Conservation (phyloP, 2,888 invertebrate genomes). For the Cacoxenus indagator region DNA sequence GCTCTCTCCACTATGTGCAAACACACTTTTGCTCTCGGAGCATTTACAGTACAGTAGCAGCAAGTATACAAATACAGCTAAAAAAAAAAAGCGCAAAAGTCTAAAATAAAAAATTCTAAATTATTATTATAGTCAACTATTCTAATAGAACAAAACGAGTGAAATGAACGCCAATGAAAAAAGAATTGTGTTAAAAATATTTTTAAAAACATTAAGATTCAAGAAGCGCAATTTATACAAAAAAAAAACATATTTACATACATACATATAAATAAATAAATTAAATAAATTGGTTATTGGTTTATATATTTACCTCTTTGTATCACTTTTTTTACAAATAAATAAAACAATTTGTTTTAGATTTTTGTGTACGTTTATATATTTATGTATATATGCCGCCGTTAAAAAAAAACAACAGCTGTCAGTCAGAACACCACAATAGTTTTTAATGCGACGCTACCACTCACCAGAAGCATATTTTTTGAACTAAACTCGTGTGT, state of each 20-base stretch:
- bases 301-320: neutral
- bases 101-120: neutral
- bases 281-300: no score
- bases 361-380: slow-evolving; percentile 19
- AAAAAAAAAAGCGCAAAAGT: slow-evolving; percentile 28
- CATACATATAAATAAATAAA: neutral
- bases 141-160: slow-evolving; percentile 12
- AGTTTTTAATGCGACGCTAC: neutral
- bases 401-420: slow-evolving; percentile 42
- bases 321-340: slow-evolving; percentile 7
- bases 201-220: no score
- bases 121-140: slow-evolving; percentile 15
- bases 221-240: neutral
- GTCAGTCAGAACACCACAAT: slow-evolving; percentile 1
- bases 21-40: no score
- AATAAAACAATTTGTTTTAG: neutral
- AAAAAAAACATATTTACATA: neutral
- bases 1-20: no score
- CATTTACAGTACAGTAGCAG: no score
- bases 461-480: slow-evolving; percentile 35
- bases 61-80: no score
- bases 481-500: slow-evolving; percentile 35
- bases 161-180: neutral
- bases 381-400: slow-evolving; percentile 22
- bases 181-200: no score